Percentiles rank a stretch among this genome's conserved stretches.
These are phyloP conservation scores for Rousettus leschenaultii DNA, from an alignment of 2,113 vertebrate genomes.

Conservation along the genomic window DNA sequence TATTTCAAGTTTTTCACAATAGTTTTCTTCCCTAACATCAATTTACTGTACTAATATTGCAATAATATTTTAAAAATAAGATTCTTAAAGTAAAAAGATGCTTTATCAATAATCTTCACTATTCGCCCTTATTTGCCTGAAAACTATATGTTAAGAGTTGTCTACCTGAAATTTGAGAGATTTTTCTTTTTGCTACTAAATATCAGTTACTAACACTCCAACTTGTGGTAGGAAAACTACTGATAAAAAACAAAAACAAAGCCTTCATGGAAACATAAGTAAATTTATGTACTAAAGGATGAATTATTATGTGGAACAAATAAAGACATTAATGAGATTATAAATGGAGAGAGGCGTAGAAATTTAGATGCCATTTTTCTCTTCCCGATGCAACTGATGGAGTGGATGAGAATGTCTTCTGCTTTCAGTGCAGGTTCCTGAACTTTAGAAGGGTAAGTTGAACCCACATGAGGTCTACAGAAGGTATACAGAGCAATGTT, in stretches of 20 bases:
- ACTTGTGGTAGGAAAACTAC: not conserved
- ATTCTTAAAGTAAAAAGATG: not conserved
- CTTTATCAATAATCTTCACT: not conserved
- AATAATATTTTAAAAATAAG: not conserved
- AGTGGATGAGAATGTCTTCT: not conserved
- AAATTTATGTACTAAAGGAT: not conserved
- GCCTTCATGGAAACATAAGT: not conserved
- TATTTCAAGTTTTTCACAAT: not conserved
- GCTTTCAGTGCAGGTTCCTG: not conserved
- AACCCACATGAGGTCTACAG: fast-evolving
- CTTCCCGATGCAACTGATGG: not conserved
- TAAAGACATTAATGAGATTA: not conserved
- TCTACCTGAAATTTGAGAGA: not conserved
- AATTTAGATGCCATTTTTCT: not conserved
- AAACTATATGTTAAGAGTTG: not conserved
- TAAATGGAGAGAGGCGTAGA: not conserved
- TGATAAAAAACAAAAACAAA: not conserved
- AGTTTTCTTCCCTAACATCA: not conserved
- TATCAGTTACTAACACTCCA: not conserved
- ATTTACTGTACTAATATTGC: not conserved
- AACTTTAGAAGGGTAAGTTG: not conserved
- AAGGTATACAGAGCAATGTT: not conserved
- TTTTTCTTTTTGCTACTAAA: not conserved
- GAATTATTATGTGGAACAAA: not conserved
- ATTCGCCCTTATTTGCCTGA: not conserved